phyloP scores from a whole-genome alignment of 2,797 vertebrate species.

The Champsocephalus esox region DNA sequence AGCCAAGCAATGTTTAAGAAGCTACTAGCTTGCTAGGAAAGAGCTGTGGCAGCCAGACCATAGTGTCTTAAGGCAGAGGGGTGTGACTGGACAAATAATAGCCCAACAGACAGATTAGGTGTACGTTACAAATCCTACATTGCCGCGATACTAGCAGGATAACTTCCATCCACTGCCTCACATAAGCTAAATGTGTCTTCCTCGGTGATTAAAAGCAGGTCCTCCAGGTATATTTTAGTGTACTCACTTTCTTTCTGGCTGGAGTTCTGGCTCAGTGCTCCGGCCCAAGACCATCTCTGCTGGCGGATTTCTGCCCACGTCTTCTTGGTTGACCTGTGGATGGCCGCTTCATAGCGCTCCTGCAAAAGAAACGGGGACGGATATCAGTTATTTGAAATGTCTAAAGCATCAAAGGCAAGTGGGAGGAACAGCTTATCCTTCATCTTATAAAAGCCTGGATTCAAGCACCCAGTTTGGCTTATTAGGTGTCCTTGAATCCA shows the following conservation, averaged over 20 bases:
- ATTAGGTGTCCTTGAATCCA: conserved; percentile 20
- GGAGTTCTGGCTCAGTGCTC: conserved; percentile 89
- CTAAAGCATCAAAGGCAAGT: neutral
- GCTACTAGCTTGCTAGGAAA: conserved; percentile 7
- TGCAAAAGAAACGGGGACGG: conserved; percentile 55
- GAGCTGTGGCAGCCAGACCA: neutral
- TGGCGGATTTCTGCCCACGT: conserved; percentile 98
- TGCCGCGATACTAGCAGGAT: neutral
- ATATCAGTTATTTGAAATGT: conserved; percentile 4
- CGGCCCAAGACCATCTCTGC: conserved; percentile 97
- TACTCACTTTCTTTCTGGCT: conserved; percentile 87
- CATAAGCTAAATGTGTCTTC: too few relatives aligned
- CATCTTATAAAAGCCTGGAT: conserved; percentile 4
- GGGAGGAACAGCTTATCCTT: neutral
- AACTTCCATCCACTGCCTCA: neutral
- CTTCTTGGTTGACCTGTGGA: conserved; percentile 94
- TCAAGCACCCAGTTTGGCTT: neutral
- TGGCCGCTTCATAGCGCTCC: conserved; percentile 96
- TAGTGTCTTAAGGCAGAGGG: neutral
- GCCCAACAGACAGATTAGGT: neutral
- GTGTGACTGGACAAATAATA: neutral
- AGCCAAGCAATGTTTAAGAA: conserved; percentile 20
- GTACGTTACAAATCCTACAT: neutral
- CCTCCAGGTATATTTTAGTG: neutral
- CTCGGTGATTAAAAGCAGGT: neutral